Base-by-base conservation (phyloP, 2,797 vertebrate species). In the Oreonectes daqikongensis region DNA sequence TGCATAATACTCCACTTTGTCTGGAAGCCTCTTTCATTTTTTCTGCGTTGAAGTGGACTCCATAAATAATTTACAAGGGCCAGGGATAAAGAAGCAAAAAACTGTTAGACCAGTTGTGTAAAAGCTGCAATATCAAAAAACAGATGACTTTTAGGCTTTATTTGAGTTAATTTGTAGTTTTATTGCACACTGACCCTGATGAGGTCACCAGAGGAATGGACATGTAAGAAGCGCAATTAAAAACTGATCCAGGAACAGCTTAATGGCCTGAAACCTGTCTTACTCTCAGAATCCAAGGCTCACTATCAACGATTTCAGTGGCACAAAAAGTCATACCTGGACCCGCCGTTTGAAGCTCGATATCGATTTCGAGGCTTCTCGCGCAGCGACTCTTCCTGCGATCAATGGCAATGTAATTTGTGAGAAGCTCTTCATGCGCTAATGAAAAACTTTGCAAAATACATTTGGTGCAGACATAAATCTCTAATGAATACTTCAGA, bases 361-460 rank as follows among this genome's bases (percentile, higher is more conserved):
- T 88, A 90, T 91, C 82, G 88, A 91, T 90, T 88, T 79, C 35
- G 71, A 83, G 86, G 86, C 78, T 84, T 81, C 84, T 72, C 52
- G 71, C 24, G 66, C 84, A 89, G 83, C 83, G 79, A 82, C 87
- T 86, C 65, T 77, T 76, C 83, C 72, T 42, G 1, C 68, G 86
- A 90, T 90, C 89, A 65, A 90, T 91, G 79, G 57, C 84, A 75
- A 70, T 81, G 77, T 86, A 87, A 90, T 90, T 88, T 84, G 80
- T 87, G 73, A 83, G 85, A 88, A 78, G 74, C 83, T 85, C 81
- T 82, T 85, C 63, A 52, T 77, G 70, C 79, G 86, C 79, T 87
- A 89, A 90, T 91, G 89, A 84, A 76, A 84, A 84, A 86, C 73
- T 81, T 26, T 73, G 87, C 52, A 70, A 63, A 84, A 88, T 83